Conservation (phyloP, 2,113 vertebrate genomes). For the Salminus brasiliensis region DNA sequence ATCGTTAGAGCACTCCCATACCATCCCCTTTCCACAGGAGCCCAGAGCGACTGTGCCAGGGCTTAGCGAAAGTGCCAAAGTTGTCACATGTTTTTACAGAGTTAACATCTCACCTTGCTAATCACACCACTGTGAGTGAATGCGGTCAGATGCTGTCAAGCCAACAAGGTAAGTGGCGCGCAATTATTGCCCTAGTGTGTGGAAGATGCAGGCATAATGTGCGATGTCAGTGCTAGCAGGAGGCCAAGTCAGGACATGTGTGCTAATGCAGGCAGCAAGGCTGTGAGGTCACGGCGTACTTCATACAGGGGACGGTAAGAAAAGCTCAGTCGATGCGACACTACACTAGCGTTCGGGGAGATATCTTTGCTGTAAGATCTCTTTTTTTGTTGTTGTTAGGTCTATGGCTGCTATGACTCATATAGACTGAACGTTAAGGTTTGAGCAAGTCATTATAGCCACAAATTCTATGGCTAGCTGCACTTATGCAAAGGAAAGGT, state of each 20-base stretch:
- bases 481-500: neutral
- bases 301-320: neutral
- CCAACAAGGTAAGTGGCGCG: constrained; percentile 49
- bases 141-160: constrained; percentile 52
- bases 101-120: constrained; percentile 58
- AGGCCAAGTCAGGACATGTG: constrained; percentile 33
- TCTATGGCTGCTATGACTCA: neutral
- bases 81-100: constrained; percentile 57
- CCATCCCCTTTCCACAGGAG: constrained; percentile 35
- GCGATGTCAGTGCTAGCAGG: constrained; percentile 26
- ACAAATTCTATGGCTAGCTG: neutral
- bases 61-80: constrained; percentile 55
- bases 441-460: neutral
- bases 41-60: constrained; percentile 39
- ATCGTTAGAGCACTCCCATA: constrained; percentile 52
- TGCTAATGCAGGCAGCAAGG: neutral
- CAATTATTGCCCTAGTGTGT: constrained; percentile 44
- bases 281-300: constrained; percentile 17
- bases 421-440: too few species aligned
- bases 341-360: neutral
- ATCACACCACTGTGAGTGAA: constrained; percentile 47
- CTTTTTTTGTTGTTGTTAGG: neutral
- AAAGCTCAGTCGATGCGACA: neutral
- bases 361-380: neutral
- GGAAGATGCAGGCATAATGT: constrained; percentile 40